Percentiles rank a stretch among this genome's conserved stretches.
Conservation (phyloP, 2,888 invertebrate species). For the Eupithecia dodoneata region DNA sequence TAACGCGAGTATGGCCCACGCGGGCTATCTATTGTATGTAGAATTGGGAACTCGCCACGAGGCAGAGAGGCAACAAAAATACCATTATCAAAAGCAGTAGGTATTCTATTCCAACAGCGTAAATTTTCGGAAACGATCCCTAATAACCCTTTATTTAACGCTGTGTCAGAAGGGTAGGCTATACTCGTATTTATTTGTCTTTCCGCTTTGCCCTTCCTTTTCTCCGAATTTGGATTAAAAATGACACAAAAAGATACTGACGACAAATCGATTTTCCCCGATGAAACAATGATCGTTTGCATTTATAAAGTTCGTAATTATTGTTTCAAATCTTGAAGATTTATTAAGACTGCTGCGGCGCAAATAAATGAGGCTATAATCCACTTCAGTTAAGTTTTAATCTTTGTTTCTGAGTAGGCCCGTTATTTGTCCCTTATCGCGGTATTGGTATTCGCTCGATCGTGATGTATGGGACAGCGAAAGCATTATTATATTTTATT, state of each 20-base stretch:
- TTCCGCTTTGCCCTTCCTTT: not conserved
- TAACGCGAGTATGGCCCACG: not conserved
- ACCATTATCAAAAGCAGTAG: not conserved
- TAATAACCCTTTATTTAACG: constrained; percentile 10
- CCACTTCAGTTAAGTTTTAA: constrained; percentile 28
- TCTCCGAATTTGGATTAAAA: not conserved
- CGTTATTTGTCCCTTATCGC: constrained; percentile 34
- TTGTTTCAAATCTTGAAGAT: constrained; percentile 29
- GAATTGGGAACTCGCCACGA: not conserved
- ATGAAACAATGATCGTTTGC: constrained; percentile 1
- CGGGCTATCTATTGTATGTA: not conserved
- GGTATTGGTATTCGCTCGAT: constrained; percentile 23
- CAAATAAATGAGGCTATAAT: constrained; percentile 31
- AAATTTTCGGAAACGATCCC: not conserved
- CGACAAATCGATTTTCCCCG: not conserved
- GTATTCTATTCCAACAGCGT: not conserved
- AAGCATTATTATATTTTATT: constrained; percentile 28
- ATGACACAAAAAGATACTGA: not conserved
- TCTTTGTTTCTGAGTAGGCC: constrained; percentile 36
- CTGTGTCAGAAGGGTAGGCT: constrained; percentile 7
- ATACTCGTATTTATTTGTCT: not conserved
- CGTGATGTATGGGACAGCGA: constrained; percentile 30
- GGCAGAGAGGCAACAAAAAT: not conserved
- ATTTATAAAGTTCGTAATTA: constrained; percentile 23
- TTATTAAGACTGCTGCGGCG: constrained; percentile 18